Base-by-base conservation (phyloP, 2,113 vertebrate genomes). In the Labrus mixtus region DNA sequence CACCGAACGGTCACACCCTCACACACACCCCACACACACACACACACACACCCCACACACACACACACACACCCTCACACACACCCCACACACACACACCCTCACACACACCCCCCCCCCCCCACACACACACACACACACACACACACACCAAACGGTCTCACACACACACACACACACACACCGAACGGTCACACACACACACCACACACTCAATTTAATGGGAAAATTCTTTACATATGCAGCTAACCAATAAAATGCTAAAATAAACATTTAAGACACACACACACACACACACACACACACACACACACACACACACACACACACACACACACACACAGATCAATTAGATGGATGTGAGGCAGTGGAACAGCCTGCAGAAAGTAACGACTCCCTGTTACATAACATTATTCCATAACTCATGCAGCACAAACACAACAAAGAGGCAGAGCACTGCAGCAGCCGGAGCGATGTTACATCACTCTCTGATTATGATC, bases 321-420 rank as follows among this genome's bases (percentile, higher is more conserved):
- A 43, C 39, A 3, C 41, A 48, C 41, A 62, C 17, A 50, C 19
- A 33, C 41, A 55, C 51, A 39, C 29, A 36, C 60, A 73, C n/a
- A 22, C 22, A 10, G 53, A 36, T 48, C 33, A 50, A 15, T 60
- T 59, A 61, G 25, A 16, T 9, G 20, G n/a, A 43, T 68, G 4
- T 37, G 39, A 72, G 33, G 20, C 43, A 36, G 51, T 22, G 33
- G 33, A 64, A 50, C 19, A 53, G 48, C 37, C 41, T 23, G 20
- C 41, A 53, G 64, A 46, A 68, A 5, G 39, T 16, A 76, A 61
- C 61, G 56, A 60, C 61, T 80, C 69, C 76, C 76, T 64, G 56
- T 85, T 85, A 80, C 61, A 50, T 82, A 82, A 88, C 61, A 51
- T 29, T 71, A 48, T 66, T 73, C 73, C 76, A 73, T 77, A 79